Evolutionary conservation across 2,797 vertebrate genomes (phyloP), one percentile per base, ranked within the genome.

Genomic region (Propithecus perrieri): DNA sequence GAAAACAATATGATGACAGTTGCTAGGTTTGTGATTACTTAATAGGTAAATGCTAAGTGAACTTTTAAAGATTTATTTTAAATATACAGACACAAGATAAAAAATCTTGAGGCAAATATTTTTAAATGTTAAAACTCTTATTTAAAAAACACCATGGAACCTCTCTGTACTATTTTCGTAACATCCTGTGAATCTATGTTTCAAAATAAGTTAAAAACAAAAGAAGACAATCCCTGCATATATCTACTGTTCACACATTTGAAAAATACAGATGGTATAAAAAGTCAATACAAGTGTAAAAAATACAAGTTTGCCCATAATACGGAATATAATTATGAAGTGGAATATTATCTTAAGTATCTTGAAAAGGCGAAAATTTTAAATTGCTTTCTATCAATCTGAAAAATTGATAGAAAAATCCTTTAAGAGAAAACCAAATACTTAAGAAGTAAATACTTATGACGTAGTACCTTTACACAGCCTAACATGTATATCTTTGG

Each of bases 171-270:
- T 79, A 84, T 65, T 94, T 92, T 88, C 63, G 33, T 6, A 79
- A 79, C 33, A 90, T 94, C 48, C 4, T 80, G 1, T 69, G 48
- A 96, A 71, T 95, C 48, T 92, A 28, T 24, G 78, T 55, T 91
- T 93, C 55, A 93, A 96, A 96, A 91, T 59, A 67, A 74, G 33
- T 59, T 81, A 78, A 72, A 97, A 94, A 57, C 35, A 61, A 71
- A 93, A 93, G 22, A 53, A 87, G 46, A 63, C 93, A 69, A 53
- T 53, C 9, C 22, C 7, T 88, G 63, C 35, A 96, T 75, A 61
- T n/a, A 83, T 30, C n/a, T 33, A 69, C 28, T 57, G 9, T 76
- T 80, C 95, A 53, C 20, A 95, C 13, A 96, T 65, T 38, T 93
- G 20, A 69, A 97, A 95, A 91, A 85, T 57, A 93, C 1, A 79